A percentile compares a stretch with the other conserved stretches of the same genome.
These are phyloP conservation scores for Drosophila tripunctata DNA, from an alignment of 2,888 invertebrate species.

Conservation along the genomic window DNA sequence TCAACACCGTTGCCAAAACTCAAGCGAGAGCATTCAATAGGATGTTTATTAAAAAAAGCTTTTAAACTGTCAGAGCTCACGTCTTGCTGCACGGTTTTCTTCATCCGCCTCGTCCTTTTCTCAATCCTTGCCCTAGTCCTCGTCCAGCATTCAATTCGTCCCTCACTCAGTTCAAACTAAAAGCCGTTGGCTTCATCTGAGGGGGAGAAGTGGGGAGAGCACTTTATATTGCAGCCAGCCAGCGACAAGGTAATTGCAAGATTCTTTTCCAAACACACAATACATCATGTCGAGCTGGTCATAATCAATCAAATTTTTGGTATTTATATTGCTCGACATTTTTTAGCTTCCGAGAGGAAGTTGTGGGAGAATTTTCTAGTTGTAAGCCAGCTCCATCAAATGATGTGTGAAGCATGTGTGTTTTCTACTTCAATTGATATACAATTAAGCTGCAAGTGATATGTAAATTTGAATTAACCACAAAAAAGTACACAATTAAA, in stretches of 20 bases:
- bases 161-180: slow-evolving; percentile 62
- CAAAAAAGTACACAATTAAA: no score
- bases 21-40: slow-evolving; percentile 20
- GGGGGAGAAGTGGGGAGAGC: slow-evolving; percentile 43
- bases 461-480: neutral
- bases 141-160: no score
- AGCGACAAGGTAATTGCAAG: slow-evolving; percentile 66
- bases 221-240: slow-evolving; percentile 33
- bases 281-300: slow-evolving; percentile 61
- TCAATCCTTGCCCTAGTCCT: no score
- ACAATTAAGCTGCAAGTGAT: slow-evolving; percentile 1
- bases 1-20: neutral
- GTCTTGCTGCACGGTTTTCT: slow-evolving; percentile 17
- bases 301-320: slow-evolving; percentile 71
- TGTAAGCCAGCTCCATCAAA: neutral
- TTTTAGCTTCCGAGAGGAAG: neutral
- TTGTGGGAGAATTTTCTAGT: neutral
- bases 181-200: slow-evolving; percentile 58
- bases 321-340: slow-evolving; percentile 33
- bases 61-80: slow-evolving; percentile 74
- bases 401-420: neutral
- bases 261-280: slow-evolving; percentile 50
- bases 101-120: neutral
- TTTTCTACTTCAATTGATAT: neutral
- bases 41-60: slow-evolving; percentile 76